Percentiles rank a stretch among this genome's conserved stretches.
These are phyloP conservation scores for Fulica atra DNA, from an alignment of 2,113 vertebrate species.

Conservation along the genomic window DNA sequence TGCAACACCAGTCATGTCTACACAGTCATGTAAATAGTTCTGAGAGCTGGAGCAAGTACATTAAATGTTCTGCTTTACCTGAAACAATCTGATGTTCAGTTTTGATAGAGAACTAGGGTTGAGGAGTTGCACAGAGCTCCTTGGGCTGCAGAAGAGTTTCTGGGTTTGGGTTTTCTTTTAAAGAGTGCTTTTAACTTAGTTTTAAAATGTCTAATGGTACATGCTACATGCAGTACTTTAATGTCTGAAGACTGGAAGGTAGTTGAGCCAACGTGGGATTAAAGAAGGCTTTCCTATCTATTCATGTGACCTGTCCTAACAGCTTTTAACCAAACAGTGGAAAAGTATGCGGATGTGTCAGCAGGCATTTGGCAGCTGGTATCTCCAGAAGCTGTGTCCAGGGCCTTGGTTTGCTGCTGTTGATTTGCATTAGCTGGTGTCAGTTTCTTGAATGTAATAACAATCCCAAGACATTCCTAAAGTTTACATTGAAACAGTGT, in stretches of 20 bases:
- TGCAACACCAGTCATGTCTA: neutral
- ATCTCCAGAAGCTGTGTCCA: neutral
- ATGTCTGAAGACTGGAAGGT: neutral
- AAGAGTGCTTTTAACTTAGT: neutral
- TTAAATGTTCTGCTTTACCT: neutral
- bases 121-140: neutral
- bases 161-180: too few species aligned
- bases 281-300: neutral
- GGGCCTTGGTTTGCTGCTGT: neutral
- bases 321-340: conserved; percentile 5
- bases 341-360: neutral
- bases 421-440: neutral
- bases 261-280: neutral
- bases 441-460: neutral
- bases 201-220: neutral
- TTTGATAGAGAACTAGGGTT: neutral
- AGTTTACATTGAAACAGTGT: neutral
- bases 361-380: neutral
- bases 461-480: neutral
- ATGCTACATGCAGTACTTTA: neutral
- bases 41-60: neutral
- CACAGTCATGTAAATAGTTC: neutral
- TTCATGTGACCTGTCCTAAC: neutral
- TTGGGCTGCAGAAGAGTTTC: neutral
- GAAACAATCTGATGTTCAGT: neutral